Evolutionary conservation across 2,797 vertebrate species (phyloP).

Genomic region (Halcyon badia): DNA sequence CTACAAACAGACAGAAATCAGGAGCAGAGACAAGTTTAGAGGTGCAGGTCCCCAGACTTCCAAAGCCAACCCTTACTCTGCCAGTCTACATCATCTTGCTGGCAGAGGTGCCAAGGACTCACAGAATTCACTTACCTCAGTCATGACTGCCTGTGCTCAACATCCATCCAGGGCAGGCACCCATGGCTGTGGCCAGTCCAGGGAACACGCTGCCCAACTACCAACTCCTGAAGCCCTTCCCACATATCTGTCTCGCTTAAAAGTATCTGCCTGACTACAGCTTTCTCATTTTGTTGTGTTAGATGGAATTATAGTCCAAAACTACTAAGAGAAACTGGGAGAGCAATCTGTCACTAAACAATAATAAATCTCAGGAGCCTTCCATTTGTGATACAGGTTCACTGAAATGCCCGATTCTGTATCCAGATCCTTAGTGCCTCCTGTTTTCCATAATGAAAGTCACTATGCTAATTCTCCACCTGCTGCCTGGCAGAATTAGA

Average conservation of each 20-base stretch:
- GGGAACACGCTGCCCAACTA: neutral
- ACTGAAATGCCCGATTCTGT: neutral
- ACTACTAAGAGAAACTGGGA: neutral
- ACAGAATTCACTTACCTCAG: neutral
- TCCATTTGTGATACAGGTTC: neutral
- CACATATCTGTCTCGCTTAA: neutral
- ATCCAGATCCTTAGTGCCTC: neutral
- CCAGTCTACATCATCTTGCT: neutral
- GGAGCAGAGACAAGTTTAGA: neutral
- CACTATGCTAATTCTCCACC: neutral
- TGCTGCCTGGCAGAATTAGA: neutral
- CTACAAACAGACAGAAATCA: neutral
- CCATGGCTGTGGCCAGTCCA: accelerated
- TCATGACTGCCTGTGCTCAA: neutral
- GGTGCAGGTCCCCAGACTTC: neutral
- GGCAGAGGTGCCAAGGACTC: neutral
- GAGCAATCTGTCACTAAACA: neutral
- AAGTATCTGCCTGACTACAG: neutral
- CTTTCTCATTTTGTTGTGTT: neutral
- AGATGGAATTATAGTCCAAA: neutral
- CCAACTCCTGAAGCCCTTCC: neutral
- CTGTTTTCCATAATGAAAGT: neutral
- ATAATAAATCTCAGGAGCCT: neutral
- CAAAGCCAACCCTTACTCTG: neutral
- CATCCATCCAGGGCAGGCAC: neutral